These are phyloP conservation scores for Denticeps clupeoides DNA, from an alignment of 2,797 vertebrate species.

Conservation along the genomic window DNA sequence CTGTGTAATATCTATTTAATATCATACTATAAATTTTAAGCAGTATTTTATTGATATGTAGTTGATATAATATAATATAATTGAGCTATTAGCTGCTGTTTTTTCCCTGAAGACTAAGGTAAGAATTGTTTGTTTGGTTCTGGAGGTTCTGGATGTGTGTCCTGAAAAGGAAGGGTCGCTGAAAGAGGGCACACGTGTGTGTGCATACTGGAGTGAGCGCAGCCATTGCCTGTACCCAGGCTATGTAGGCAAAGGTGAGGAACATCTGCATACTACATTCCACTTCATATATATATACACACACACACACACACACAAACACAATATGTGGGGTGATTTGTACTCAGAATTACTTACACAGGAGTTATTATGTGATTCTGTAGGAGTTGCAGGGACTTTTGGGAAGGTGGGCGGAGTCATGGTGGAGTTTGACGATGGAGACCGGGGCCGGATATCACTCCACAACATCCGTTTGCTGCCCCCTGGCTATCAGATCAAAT, in stretches of 20 bases:
- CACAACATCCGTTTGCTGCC: conserved; percentile 87
- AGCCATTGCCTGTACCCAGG: conserved; percentile 90
- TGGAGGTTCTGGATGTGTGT: conserved; percentile 78
- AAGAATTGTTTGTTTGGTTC: conserved; percentile 23
- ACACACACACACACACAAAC: too few relatives aligned
- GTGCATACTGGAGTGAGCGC: conserved; percentile 93
- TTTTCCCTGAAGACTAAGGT: conserved; percentile 25
- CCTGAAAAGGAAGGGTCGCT: conserved; percentile 72
- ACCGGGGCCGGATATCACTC: conserved; percentile 82
- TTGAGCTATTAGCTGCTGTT: too few relatives aligned
- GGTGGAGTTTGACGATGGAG: conserved; percentile 93
- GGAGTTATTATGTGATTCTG: too few relatives aligned
- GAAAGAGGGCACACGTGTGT: conserved; percentile 78
- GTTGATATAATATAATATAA: too few relatives aligned
- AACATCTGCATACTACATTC: neutral
- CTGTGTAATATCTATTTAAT: too few relatives aligned
- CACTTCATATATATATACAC: too few relatives aligned
- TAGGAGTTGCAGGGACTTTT: conserved; percentile 61
- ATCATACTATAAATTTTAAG: too few relatives aligned
- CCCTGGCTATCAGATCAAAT: conserved; percentile 88
- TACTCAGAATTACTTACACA: too few relatives aligned
- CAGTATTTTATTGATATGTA: too few relatives aligned
- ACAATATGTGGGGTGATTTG: too few relatives aligned
- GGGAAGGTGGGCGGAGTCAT: conserved; percentile 73
- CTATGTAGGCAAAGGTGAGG: conserved; percentile 76